Evolutionary conservation across 2,113 vertebrate genomes (phyloP), one percentile per base, ranked within the genome.

Genomic region (Lampris megalopsis): DNA sequence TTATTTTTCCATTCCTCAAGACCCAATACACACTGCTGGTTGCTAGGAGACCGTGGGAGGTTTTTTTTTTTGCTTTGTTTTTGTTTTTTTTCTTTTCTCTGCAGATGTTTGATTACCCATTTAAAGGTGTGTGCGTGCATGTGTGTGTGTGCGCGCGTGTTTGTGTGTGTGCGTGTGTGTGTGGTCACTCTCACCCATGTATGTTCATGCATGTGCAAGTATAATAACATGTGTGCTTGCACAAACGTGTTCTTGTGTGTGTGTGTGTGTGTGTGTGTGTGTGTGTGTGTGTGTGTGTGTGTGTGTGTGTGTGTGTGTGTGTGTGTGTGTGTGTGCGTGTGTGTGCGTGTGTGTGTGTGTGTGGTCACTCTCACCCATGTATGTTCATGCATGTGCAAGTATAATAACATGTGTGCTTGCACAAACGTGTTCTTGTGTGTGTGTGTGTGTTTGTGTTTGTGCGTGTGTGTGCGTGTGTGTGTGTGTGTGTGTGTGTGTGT

Each of bases 1-100:
- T 86, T 88, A 80, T 81, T 88, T 90, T 86, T 73, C 24, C 61
- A 75, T 84, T 87, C 88, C 84, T 91, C 77, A 81, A 68, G 62
- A 79, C 63, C 83, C 79, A 86, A 84, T 88, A 87, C 84, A 90
- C 78, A 86, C 56, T 72, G 82, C 73, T 66, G 84, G 92, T 94
- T 93, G 92, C 91, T 94, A 92, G 87, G 92, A 91, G 91, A 94
- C 94, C 84, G 79, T 91, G 82, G 86, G 63, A 86, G 89, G 72
- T 57, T 8, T 38, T 65, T 38, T 65, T 11, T 65, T 11, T 63
- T 9, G 4, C 7, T 35, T 9, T 8, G 11, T 65, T 38, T 49
- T 86, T 82, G 24, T 79, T 81, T 77, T 82, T 62, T 37, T 10
- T 70, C 57, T n/a, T n/a, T n/a, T 75, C 85, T 74, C 81, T 90